Base-by-base conservation (phyloP, 2,113 vertebrate genomes). In the Boleophthalmus pectinirostris region DNA sequence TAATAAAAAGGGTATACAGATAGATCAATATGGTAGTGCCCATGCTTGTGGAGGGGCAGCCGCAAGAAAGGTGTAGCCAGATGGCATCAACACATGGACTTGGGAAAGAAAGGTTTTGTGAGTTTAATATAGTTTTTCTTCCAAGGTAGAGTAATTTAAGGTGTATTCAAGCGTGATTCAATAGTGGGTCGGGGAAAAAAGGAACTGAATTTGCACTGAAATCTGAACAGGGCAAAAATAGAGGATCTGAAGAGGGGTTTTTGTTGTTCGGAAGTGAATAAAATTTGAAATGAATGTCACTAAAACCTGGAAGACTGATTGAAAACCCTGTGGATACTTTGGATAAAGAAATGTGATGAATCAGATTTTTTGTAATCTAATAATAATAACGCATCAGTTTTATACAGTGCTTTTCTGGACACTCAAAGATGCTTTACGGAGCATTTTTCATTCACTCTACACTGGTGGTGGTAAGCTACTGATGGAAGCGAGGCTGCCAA, bases 11-110 rank as follows among this genome's bases (percentile, higher is more conserved):
- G 29, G 57, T 73, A 85, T 79, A 83, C 71, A 67, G 68, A 73
- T 43, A 69, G 90, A 92, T 92, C 90, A 79, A 90, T 93, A 91
- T 74, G 66, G 43, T 81, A 84, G 78, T 71, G 7, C 80, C 87
- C 56, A 60, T 74, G 83, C 73, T 78, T 86, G 88, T 82, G 85
- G 74, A 84, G 79, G 78, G 77, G 72, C 70, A 72, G 75, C 69
- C 66, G 84, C 78, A 82, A 90, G 78, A 78, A 82, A 90, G 78
- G 79, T 87, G 82, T 87, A 72, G 81, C 81, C 82, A 87, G 72
- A 81, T 85, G 85, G 82, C 33, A 21, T 77, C 63, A 72, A 71
- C 66, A 88, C 74, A 69, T 45, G 68, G 66, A 35, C 74, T 69
- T 78, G 64, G 79, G 82, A 82, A 85, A 83, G 82, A 81, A 80